Conservation (phyloP, 2,113 vertebrate species). For the Pluvianellus socialis region DNA sequence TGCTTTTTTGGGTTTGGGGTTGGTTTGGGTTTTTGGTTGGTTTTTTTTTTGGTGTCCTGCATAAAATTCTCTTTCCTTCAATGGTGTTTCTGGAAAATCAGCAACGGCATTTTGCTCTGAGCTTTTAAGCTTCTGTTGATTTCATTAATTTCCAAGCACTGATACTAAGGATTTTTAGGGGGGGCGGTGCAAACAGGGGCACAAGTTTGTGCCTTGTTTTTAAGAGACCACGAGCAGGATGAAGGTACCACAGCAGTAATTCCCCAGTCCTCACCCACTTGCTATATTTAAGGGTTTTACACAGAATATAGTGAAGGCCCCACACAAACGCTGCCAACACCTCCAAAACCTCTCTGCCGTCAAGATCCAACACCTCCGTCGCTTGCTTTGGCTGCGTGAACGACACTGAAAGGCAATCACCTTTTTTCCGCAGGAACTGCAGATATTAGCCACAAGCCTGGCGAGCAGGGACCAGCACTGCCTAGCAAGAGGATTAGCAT, state of each 20-base stretch:
- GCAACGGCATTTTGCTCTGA: not conserved
- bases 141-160: not conserved
- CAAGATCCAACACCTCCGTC: not conserved
- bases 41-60: not conserved
- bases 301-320: not conserved
- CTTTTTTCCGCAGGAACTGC: not conserved
- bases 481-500: not conserved
- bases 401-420: not conserved
- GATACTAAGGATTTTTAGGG: not conserved
- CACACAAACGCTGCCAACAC: not conserved
- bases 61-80: not conserved
- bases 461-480: not conserved
- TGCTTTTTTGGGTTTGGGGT: not conserved
- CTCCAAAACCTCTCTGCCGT: not conserved
- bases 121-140: not conserved
- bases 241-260: not conserved
- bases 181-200: rapidly evolving
- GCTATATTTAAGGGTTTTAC: not conserved
- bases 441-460: not conserved
- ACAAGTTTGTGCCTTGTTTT: not conserved
- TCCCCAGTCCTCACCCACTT: not conserved
- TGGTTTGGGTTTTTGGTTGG: no score
- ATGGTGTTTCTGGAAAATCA: not conserved
- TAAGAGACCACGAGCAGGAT: rapidly evolving
- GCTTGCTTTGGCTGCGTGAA: not conserved